Evolutionary conservation across 2,888 invertebrate genomes (phyloP).

Genomic region (Dilophus febrilis): DNA sequence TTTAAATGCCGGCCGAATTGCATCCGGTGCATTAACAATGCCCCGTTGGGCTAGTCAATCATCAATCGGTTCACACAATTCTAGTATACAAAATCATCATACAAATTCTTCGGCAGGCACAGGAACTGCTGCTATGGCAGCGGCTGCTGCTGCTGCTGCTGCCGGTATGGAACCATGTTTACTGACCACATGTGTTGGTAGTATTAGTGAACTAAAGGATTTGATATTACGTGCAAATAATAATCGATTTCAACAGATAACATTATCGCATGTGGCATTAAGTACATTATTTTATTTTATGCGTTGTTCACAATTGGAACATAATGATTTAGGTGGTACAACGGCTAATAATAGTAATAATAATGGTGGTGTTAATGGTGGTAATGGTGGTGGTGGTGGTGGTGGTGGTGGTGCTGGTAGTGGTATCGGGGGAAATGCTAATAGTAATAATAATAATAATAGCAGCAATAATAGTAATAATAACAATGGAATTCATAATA

Average conservation of each 20-base stretch:
- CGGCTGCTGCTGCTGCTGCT: too few species aligned
- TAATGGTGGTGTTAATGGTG: not conserved
- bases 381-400: not conserved
- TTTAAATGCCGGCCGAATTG: conserved; percentile 72
- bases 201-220: conserved; percentile 59
- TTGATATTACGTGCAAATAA: conserved; percentile 44
- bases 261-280: conserved; percentile 48
- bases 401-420: too few species aligned
- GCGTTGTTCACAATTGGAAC: conserved; percentile 74
- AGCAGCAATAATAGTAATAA: too few species aligned
- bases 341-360: not conserved
- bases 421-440: conserved; percentile 12
- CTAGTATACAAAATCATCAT: conserved; percentile 21
- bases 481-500: conserved; percentile 14
- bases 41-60: conserved; percentile 67
- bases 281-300: conserved; percentile 79
- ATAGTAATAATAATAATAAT: conserved; percentile 18
- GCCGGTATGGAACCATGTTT: conserved; percentile 43
- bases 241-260: conserved; percentile 30
- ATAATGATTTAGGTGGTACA: conserved; percentile 30
- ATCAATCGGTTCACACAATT: conserved; percentile 38
- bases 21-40: conserved; percentile 69
- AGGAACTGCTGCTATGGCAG: too few species aligned
- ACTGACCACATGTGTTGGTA: conserved; percentile 78
- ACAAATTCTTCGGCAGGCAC: conserved; percentile 26